Percentiles rank a stretch among this genome's conserved stretches.
These are phyloP conservation scores for Apantesis nais DNA, from an alignment of 2,888 invertebrate genomes.

Conservation along the genomic window DNA sequence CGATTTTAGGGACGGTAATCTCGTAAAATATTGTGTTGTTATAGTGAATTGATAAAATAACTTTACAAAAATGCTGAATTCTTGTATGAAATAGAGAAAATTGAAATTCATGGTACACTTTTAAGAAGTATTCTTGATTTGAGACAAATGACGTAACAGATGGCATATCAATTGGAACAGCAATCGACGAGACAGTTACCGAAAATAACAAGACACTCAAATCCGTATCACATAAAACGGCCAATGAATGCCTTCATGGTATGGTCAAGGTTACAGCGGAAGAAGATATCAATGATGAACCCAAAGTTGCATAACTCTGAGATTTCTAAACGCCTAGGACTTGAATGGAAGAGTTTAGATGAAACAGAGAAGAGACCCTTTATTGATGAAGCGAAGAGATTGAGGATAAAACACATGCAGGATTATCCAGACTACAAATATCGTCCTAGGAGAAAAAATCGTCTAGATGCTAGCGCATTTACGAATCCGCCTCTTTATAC, in stretches of 20 bases:
- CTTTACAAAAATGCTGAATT: not conserved
- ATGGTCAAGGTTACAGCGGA: conserved; percentile 95
- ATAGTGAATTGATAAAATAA: conserved; percentile 20
- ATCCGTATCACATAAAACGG: conserved; percentile 92
- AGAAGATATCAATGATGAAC: conserved; percentile 93
- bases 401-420: conserved; percentile 90
- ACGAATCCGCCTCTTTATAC: conserved; percentile 65
- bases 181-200: conserved; percentile 56
- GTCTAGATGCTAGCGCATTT: conserved; percentile 72
- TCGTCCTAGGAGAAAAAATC: conserved; percentile 87
- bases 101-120: not conserved
- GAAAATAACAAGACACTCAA: conserved; percentile 84
- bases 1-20: not conserved
- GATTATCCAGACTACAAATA: conserved; percentile 91
- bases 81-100: not conserved
- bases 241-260: conserved; percentile 99
- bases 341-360: conserved; percentile 93
- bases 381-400: conserved; percentile 94
- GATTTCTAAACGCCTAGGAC: conserved; percentile 93
- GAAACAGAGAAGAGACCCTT: conserved; percentile 93
- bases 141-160: conserved; percentile 47
- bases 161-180: conserved; percentile 72
- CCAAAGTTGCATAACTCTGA: conserved; percentile 92
- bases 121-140: not conserved
- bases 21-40: not conserved